Base-by-base conservation (phyloP, 2,888 invertebrate species). In the Idaea straminata region DNA sequence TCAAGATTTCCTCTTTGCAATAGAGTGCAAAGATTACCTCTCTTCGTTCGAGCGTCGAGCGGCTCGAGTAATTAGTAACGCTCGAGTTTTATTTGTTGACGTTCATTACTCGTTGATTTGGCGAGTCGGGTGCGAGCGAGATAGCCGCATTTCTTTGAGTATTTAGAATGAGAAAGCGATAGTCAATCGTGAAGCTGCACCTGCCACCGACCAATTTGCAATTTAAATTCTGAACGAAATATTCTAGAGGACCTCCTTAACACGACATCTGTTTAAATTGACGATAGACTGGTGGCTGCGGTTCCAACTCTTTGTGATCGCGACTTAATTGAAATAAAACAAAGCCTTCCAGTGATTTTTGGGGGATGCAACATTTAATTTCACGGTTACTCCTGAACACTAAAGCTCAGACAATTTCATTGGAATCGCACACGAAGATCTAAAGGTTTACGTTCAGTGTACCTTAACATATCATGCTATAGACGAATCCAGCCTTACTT, bases 221-320 rank as follows among this genome's bases (percentile, higher is more conserved):
- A 93, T 93, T 93, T 93, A 93, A 92, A 93, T 93, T 88, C 84
- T 80, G 68, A 86, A 90, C 88, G 91, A 91, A 69, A 90, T 91
- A 91, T 91, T 92, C 85, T 75, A 80, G 85, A 92, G 89, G 90
- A 91, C 88, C 92, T 93, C 90, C 90, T 93, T 93, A 93, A 92
- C 93, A 93, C 92, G 93, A 93, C 92, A 93, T 93, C 92, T 92
- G 92, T 88, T 91, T 91, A 89, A 91, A 92, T 91, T 89, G 91
- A 84, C 86, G 84, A 92, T 91, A 83, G 89, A 91, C 88, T 89
- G 87, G 89, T 90, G 87, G 85, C 83, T 87, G 88, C 76, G 86
- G 87, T 82, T 77, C 79, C 80, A 86, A 86, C 85, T 89, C 88
- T 88, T 91, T 90, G 87, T 87, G 86, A 90, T 89, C 86, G 87